Conservation (phyloP, 2,797 vertebrate genomes). For the Pelobates cultripes region DNA sequence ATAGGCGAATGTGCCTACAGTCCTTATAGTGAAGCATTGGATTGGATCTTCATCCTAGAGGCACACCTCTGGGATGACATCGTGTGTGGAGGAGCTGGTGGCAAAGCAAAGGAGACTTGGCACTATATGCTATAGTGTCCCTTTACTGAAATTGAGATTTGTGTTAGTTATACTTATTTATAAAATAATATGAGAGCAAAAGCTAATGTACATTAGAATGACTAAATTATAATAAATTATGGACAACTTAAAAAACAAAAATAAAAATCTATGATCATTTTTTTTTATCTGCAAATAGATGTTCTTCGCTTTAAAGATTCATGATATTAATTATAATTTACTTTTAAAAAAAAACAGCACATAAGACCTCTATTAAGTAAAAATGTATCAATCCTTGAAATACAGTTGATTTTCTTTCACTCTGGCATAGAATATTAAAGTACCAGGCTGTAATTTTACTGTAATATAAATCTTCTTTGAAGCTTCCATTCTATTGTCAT, state of each 20-base stretch:
- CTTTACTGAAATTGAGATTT: no score
- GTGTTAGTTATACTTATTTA: no score
- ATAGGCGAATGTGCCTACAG: no score
- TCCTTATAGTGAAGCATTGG: no score
- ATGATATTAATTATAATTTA: conserved; percentile 6
- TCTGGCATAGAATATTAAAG: neutral
- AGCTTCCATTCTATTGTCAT: conserved; percentile 31
- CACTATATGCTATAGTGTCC: no score
- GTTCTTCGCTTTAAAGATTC: neutral
- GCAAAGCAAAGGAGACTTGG: no score
- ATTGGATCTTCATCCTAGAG: no score
- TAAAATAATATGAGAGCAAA: no score
- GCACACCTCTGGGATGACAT: no score
- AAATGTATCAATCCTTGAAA: conserved; percentile 22
- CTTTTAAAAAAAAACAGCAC: neutral
- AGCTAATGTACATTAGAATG: no score
- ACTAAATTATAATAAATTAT: neutral
- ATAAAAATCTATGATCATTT: neutral
- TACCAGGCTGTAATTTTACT: conserved; percentile 28
- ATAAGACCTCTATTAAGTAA: conserved; percentile 8
- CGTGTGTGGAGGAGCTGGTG: no score
- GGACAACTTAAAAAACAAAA: neutral
- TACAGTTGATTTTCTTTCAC: conserved; percentile 25
- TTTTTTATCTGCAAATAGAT: neutral
- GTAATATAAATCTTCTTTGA: conserved; percentile 41